These are phyloP conservation scores for Natator depressus DNA, from an alignment of 2,113 vertebrate species.

Conservation along the genomic window DNA sequence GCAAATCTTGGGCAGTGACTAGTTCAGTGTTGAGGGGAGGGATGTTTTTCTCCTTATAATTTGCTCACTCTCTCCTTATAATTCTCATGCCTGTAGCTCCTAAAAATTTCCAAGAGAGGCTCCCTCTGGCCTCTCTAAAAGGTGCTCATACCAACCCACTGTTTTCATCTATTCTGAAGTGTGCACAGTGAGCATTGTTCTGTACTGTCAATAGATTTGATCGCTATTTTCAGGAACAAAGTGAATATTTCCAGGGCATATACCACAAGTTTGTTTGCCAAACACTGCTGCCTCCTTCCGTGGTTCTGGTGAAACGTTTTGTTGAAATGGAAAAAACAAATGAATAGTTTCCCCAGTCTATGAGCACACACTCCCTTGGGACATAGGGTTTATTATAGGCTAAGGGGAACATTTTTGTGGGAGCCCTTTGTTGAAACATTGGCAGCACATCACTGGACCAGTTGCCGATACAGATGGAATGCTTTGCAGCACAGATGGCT, in stretches of 20 bases:
- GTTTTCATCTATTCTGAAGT: background rate
- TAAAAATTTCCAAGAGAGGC: background rate
- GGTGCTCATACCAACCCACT: background rate
- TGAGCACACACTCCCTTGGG: background rate
- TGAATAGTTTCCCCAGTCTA: background rate
- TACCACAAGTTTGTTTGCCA: background rate
- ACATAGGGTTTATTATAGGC: constrained; percentile 3
- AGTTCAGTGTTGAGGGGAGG: background rate
- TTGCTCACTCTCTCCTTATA: background rate
- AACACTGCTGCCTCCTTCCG: background rate
- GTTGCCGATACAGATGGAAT: constrained; percentile 55
- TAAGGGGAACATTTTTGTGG: constrained; percentile 30
- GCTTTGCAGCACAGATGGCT: constrained; percentile 62
- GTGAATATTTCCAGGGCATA: background rate
- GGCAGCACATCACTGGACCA: constrained; percentile 67
- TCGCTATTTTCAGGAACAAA: background rate
- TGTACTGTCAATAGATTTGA: background rate
- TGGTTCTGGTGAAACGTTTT: constrained; percentile 39
- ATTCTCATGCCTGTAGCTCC: background rate
- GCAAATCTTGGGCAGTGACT: background rate
- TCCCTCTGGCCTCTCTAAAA: background rate
- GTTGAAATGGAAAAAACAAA: constrained; percentile 57
- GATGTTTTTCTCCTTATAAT: background rate
- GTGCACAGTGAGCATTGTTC: background rate
- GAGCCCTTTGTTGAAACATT: constrained; percentile 61